These are phyloP conservation scores for Corythaixoides concolor DNA, from an alignment of 2,113 vertebrate genomes.

Conservation along the genomic window DNA sequence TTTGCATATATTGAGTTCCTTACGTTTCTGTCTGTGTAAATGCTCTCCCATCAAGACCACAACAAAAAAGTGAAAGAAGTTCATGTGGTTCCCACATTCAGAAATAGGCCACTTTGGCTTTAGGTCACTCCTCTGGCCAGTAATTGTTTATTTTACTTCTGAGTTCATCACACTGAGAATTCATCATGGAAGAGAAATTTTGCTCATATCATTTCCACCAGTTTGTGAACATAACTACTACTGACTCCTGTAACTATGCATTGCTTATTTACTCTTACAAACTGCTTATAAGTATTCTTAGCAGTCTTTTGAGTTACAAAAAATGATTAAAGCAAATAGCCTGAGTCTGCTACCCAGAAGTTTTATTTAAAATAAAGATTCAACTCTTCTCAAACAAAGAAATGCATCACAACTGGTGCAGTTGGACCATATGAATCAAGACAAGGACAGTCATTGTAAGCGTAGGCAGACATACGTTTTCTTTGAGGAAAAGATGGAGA, in stretches of 20 bases:
- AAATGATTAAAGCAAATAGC: neutral
- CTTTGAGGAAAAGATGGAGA: neutral
- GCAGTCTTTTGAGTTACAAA: neutral
- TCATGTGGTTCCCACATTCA: neutral
- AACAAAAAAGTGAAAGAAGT: neutral
- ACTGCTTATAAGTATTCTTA: neutral
- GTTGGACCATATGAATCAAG: neutral
- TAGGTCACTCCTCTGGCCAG: neutral
- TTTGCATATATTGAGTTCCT: neutral
- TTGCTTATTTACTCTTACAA: neutral
- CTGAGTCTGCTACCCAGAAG: neutral
- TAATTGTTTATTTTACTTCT: neutral
- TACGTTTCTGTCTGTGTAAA: neutral
- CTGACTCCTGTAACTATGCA: neutral
- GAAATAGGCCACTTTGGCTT: neutral
- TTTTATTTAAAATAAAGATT: neutral
- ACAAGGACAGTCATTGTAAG: neutral
- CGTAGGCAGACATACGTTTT: rapidly evolving
- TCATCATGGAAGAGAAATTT: neutral
- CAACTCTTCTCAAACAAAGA: neutral
- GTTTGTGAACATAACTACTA: neutral
- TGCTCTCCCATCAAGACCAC: neutral
- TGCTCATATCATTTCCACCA: neutral
- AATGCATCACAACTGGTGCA: neutral
- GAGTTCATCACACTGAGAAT: neutral